These are phyloP conservation scores for Hemiprocne comata DNA, from an alignment of 2,113 vertebrate genomes.

Conservation along the genomic window DNA sequence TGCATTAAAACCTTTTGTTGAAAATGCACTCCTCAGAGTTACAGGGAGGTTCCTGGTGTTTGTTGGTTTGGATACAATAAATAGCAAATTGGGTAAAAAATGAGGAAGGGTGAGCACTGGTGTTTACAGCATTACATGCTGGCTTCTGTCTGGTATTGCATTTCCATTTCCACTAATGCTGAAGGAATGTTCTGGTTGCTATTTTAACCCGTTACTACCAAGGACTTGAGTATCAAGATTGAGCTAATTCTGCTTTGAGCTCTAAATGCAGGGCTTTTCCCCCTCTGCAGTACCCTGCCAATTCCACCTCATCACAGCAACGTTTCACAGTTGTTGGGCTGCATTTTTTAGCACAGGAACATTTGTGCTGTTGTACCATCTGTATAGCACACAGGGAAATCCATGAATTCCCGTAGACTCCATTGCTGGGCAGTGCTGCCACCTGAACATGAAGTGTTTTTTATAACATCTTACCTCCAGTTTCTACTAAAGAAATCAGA, in stretches of 20 bases:
- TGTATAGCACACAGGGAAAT: not conserved
- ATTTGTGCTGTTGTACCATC: rapidly evolving
- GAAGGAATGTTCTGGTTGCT: not conserved
- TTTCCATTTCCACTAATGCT: not conserved
- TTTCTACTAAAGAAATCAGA: not conserved
- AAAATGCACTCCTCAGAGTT: not conserved
- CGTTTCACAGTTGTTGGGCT: not conserved
- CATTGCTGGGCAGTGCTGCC: not conserved
- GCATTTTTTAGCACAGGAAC: rapidly evolving
- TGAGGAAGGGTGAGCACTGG: not conserved
- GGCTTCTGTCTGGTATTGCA: not conserved
- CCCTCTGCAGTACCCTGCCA: not conserved
- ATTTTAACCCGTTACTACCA: not conserved
- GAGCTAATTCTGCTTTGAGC: not conserved
- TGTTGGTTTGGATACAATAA: not conserved
- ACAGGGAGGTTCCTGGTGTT: not conserved
- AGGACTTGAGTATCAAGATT: not conserved
- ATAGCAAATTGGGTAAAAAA: not conserved
- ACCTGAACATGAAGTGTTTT: not conserved
- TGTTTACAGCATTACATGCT: not conserved
- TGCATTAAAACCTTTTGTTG: not conserved
- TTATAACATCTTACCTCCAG: not conserved
- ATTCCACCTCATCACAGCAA: not conserved
- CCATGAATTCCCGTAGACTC: not conserved
- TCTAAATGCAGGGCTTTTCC: not conserved